phyloP scores from a whole-genome alignment of 2,797 vertebrate genomes.

The Brachyrhaphis roseni region DNA sequence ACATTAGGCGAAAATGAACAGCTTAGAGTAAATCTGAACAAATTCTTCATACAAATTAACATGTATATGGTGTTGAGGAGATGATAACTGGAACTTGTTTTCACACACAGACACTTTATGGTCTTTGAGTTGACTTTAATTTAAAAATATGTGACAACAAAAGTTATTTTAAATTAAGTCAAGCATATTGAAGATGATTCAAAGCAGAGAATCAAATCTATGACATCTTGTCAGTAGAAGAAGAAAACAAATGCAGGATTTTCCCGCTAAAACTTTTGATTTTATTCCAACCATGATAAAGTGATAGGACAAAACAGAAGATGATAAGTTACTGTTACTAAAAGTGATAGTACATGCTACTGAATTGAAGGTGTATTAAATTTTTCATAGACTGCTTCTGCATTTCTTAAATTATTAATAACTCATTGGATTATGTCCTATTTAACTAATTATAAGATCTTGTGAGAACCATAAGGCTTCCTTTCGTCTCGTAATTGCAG shows the following conservation, averaged over 20 bases:
- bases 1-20: neutral
- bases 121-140: neutral
- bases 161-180: neutral
- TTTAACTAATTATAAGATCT: constrained; percentile 6
- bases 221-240: neutral
- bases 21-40: neutral
- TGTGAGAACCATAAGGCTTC: neutral
- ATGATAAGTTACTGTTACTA: neutral
- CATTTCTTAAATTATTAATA: constrained; percentile 4
- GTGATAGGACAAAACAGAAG: neutral
- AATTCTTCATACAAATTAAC: neutral
- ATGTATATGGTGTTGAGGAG: neutral
- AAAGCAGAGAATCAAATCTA: neutral
- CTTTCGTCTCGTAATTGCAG: neutral
- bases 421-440: constrained; percentile 6
- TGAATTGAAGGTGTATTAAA: neutral
- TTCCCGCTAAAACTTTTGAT: neutral
- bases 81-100: neutral
- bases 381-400: constrained; percentile 2
- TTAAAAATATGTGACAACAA: neutral
- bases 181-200: neutral
- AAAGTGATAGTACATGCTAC: constrained; percentile 1
- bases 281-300: neutral
- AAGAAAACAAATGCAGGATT: neutral
- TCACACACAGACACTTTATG: neutral